These are phyloP conservation scores for Astropecten irregularis DNA, from an alignment of 53 echinoderm and acorn worm genomes.

Conservation along the genomic window DNA sequence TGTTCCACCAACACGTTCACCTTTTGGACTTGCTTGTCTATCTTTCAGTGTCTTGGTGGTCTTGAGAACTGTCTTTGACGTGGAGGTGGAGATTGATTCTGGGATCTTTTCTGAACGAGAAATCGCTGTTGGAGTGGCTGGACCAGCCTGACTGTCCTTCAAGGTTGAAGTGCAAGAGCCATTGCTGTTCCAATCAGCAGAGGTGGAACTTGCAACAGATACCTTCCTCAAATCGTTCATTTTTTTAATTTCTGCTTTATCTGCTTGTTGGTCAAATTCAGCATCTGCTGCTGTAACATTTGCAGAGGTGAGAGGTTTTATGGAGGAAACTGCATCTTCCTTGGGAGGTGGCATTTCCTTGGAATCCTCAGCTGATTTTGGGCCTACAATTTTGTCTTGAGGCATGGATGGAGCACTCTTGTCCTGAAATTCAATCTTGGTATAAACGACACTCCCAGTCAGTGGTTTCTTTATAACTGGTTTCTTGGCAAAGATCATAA, in stretches of 20 bases:
- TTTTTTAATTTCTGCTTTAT: background rate
- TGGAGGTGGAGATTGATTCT: constrained; percentile 27
- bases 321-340: background rate
- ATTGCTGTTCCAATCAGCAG: constrained; percentile 38
- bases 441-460: background rate
- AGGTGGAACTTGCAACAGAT: constrained; percentile 18
- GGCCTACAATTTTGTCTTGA: background rate
- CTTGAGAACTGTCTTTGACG: constrained; percentile 14
- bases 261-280: background rate
- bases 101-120: constrained; percentile 8
- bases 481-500: constrained; percentile 33
- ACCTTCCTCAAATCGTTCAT: constrained; percentile 33
- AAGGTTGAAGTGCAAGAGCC: constrained; percentile 43
- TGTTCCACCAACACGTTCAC: background rate
- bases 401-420: background rate
- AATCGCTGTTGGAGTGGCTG: constrained; percentile 32
- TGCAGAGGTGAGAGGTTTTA: background rate
- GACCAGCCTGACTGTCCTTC: constrained; percentile 46
- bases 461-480: constrained; percentile 24
- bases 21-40: background rate
- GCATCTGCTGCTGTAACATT: background rate
- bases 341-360: background rate
- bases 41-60: background rate
- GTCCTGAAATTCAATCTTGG: background rate
- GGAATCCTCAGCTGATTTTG: background rate